Evolutionary conservation across 2,888 invertebrate species (phyloP).

Genomic region (Aporophyla nigra): DNA sequence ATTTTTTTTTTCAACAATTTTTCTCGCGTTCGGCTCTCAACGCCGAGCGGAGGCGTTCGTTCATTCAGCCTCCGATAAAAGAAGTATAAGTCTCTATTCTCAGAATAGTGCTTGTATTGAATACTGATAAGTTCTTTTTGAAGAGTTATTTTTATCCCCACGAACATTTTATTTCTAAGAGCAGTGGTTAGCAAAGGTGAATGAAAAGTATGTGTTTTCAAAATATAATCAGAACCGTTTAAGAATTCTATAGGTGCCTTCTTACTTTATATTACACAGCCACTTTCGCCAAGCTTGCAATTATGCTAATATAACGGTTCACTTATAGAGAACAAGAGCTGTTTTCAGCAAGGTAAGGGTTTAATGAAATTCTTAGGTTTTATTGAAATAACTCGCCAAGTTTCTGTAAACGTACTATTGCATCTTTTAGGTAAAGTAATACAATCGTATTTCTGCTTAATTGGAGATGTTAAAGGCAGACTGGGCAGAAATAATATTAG

Average conservation of each 20-base stretch:
- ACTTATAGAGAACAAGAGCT: constrained; percentile 15
- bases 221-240: not conserved
- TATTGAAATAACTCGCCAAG: constrained; percentile 9
- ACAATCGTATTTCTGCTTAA: not conserved
- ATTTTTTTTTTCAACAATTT: constrained; percentile 18
- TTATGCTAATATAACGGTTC: constrained; percentile 25
- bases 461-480: not conserved
- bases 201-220: not conserved
- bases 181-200: not conserved
- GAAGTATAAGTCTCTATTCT: constrained; percentile 23
- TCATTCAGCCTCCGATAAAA: constrained; percentile 46
- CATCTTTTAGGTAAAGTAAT: not conserved
- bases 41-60: constrained; percentile 21
- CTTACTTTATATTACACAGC: not conserved
- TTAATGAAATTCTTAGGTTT: constrained; percentile 37
- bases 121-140: constrained; percentile 44
- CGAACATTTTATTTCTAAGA: constrained; percentile 3
- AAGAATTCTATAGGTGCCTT: not conserved
- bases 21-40: constrained; percentile 18
- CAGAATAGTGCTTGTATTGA: constrained; percentile 22
- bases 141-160: constrained; percentile 11
- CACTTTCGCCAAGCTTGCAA: constrained; percentile 17
- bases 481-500: not conserved
- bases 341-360: constrained; percentile 1
- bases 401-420: not conserved